These are phyloP conservation scores for Sisyra terminalis DNA, from an alignment of 2,888 invertebrate genomes.

Conservation along the genomic window DNA sequence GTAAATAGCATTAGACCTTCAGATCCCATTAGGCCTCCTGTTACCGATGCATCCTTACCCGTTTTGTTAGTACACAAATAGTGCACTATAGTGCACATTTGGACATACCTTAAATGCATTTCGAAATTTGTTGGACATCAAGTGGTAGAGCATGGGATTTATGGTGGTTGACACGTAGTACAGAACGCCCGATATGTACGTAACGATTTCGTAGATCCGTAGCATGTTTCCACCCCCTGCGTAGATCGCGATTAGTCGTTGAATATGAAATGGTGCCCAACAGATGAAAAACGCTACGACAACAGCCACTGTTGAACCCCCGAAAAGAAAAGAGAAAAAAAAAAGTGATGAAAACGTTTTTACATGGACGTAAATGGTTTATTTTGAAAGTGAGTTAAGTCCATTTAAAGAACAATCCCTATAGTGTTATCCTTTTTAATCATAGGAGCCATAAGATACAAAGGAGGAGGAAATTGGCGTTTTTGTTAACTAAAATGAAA, in stretches of 20 bases:
- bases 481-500: no score
- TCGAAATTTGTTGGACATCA: constrained; percentile 88
- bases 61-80: no score
- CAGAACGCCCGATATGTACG: constrained; percentile 72
- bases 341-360: neutral
- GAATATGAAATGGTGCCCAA: constrained; percentile 89
- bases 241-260: constrained; percentile 68
- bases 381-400: no score
- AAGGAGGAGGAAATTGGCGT: no score
- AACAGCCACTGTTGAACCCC: constrained; percentile 79
- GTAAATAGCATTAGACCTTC: no score
- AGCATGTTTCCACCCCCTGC: constrained; percentile 27
- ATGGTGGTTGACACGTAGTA: constrained; percentile 87
- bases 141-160: constrained; percentile 85
- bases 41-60: no score
- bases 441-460: no score
- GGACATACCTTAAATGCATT: constrained; percentile 71
- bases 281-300: constrained; percentile 82
- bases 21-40: no score
- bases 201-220: constrained; percentile 47
- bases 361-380: neutral
- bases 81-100: neutral
- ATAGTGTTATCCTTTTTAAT: no score
- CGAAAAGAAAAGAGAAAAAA: constrained; percentile 20
- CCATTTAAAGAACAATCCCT: no score